A percentile compares a stretch with the other conserved stretches of the same genome.
phyloP scores from a whole-genome alignment of 2,888 invertebrate species.

The Cephus runcator region DNA sequence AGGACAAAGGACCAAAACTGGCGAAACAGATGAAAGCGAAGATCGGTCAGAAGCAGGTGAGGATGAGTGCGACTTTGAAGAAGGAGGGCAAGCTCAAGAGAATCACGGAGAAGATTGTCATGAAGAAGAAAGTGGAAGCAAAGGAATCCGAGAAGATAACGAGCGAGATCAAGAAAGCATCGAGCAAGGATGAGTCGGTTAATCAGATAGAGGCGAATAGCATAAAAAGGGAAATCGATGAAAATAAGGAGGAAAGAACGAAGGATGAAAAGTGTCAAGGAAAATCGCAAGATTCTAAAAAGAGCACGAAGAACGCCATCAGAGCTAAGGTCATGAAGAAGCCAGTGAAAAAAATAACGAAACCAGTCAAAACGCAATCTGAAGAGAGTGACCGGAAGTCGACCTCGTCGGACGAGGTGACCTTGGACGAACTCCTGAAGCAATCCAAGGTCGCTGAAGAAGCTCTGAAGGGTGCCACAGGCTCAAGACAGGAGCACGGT shows the following conservation, averaged over 20 bases:
- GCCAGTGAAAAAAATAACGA: conserved; percentile 33
- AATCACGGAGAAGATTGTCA: conserved; percentile 46
- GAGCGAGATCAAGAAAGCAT: conserved; percentile 36
- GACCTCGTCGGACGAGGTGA: conserved; percentile 37
- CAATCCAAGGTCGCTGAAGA: conserved; percentile 43
- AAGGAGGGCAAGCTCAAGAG: conserved; percentile 53
- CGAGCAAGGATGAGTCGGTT: conserved; percentile 32
- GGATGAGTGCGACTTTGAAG: conserved; percentile 43
- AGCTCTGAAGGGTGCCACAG: conserved; percentile 27
- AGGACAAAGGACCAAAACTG: conserved; percentile 56
- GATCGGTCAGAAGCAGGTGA: conserved; percentile 49
- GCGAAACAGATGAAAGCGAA: conserved; percentile 56
- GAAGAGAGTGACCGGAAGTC: conserved; percentile 33
- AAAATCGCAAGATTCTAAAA: conserved; percentile 35
- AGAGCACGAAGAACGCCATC: conserved; percentile 10
- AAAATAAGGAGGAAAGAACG: conserved; percentile 45
- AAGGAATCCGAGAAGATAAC: conserved; percentile 46
- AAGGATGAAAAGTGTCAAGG: conserved; percentile 29
- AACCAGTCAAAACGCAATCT: conserved; percentile 32
- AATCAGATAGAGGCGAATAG: conserved; percentile 33
- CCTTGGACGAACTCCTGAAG: conserved; percentile 46
- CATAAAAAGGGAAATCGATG: conserved; percentile 57
- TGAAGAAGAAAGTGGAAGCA: conserved; percentile 43
- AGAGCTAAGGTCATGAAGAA: conserved; percentile 35
- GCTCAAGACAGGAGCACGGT: conserved; percentile 39